Evolutionary conservation across 2,113 vertebrate genomes (phyloP), one percentile per base, ranked within the genome.

Genomic region (Dromaius novaehollandiae): DNA sequence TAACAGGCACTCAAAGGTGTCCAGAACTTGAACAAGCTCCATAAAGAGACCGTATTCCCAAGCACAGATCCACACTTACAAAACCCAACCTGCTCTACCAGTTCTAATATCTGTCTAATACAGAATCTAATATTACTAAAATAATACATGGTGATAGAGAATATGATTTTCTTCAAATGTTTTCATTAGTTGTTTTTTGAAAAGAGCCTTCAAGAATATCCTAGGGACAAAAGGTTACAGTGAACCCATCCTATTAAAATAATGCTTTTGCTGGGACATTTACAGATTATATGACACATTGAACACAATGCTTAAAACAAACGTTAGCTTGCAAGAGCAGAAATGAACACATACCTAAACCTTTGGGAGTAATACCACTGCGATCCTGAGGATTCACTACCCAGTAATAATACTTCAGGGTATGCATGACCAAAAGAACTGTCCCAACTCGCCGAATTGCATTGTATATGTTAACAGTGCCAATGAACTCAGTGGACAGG

Each of bases 331-430:
- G 55, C 68, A 11, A 91, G 18, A 70, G 17, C 11, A 83, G 5
- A 93, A 91, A 21, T 50, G 2, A 56, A 50, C 9, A 76, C 98
- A 97, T 97, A 99, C 99, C 99, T 20, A 98, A 46, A 53, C 99
- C 99, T 98, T 99, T 99, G 63, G 99, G 99, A 34, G 97, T 86
- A 73, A 99, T 98, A 44, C 99, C 99, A 73, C 99, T 99, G 93
- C 99, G 99, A 97, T 99, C 98, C 95, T 99, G 99, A 63, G 99
- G 99, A 97, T 99, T 99, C 94, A 99, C 96, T 26, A 99, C 98
- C 99, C 99, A 99, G 96, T 99, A 99, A 96, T 99, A 99, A 97
- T 99, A 99, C 92, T 99, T 99, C 5, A 99, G 98, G 6, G 99
- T 99, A 79, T 99, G 99, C 99, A 99, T 99, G 97, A 99, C 98